Evolutionary conservation across 2,888 invertebrate species (phyloP), one percentile per base, ranked within the genome.

Genomic region (Ditylenchus weischeri): DNA sequence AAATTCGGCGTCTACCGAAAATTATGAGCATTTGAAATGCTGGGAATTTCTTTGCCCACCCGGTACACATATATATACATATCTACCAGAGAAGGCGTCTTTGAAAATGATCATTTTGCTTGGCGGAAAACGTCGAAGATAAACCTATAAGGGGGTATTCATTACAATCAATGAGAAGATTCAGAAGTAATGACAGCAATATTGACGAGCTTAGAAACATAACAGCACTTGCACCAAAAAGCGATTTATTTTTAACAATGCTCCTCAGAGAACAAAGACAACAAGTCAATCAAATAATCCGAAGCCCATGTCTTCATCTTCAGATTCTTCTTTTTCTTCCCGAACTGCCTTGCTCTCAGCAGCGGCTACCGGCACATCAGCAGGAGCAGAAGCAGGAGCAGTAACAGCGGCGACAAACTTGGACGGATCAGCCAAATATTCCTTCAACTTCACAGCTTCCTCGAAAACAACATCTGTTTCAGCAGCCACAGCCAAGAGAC

Each of bases 381-480:
- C 75, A 7, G 90, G 88, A 50, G 89, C 87, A 7, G 90, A 88
- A 50, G 89, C 87, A 50, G 77, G 74, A 49, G 88, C 88, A 21
- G 89, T 88, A 36, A 88, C 88, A 57, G 88, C 87, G 47, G 87
- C 83, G 61, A 88, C 88, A 62, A 89, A 92, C 84, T 96, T 95
- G 85, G 90, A 90, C 64, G 98, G 75, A 66, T 75, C 76, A 89
- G 90, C 85, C 18, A 86, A 84, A 81, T 82, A 86, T 72, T 86
- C 87, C 82, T 87, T 87, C 78, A 82, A 73, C 75, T 73, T 76
- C 71, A 79, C 79, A 72, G 81, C 96, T 86, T 95, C 91, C 85
- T 91, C 89, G 88, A 99, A 98, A 72, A 90, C 90, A 74, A 95
- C 89, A 72, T 98, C 94, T 65, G 96, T 95, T 81, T 89, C 91